A percentile compares a stretch with the other conserved stretches of the same genome.
Conservation (phyloP, 2,888 invertebrate species). For the Cyclophora albipunctata region DNA sequence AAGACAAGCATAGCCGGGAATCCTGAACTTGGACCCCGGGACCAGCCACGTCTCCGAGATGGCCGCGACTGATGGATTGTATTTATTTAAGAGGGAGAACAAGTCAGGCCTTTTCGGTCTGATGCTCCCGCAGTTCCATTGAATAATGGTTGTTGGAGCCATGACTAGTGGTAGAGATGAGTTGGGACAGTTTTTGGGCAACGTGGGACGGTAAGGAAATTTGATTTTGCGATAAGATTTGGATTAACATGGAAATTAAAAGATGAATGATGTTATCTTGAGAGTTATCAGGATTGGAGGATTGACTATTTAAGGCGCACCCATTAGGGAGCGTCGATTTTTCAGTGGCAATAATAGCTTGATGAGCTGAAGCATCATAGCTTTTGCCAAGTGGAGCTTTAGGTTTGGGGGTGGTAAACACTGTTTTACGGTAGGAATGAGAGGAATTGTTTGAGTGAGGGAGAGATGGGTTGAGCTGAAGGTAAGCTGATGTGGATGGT, state of each 20-base stretch:
- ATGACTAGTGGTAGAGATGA: not conserved
- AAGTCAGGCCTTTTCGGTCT: constrained; percentile 1
- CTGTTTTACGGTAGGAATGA: not conserved
- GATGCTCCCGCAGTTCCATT: constrained; percentile 16
- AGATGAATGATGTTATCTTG: constrained; percentile 1
- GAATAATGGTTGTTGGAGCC: constrained; percentile 2
- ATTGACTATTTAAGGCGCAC: not conserved
- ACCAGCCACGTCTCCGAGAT: constrained; percentile 3
- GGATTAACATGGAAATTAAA: not conserved
- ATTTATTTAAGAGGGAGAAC: not conserved
- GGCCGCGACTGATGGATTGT: not conserved
- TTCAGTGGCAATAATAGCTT: not conserved
- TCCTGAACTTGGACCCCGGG: not conserved
- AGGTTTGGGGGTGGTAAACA: not conserved
- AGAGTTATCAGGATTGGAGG: not conserved
- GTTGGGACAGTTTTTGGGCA: constrained; percentile 2
- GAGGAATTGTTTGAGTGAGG: not conserved
- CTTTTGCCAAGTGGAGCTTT: constrained; percentile 3
- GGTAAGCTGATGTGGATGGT: not conserved
- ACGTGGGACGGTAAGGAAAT: constrained; percentile 3
- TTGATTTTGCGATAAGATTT: not conserved
- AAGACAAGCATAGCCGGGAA: constrained; percentile 17
- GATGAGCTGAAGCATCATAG: constrained; percentile 1
- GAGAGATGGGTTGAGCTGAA: not conserved
- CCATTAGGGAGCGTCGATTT: not conserved